These are phyloP conservation scores for Daboia siamensis DNA, from an alignment of 2,113 vertebrate genomes.

Conservation along the genomic window DNA sequence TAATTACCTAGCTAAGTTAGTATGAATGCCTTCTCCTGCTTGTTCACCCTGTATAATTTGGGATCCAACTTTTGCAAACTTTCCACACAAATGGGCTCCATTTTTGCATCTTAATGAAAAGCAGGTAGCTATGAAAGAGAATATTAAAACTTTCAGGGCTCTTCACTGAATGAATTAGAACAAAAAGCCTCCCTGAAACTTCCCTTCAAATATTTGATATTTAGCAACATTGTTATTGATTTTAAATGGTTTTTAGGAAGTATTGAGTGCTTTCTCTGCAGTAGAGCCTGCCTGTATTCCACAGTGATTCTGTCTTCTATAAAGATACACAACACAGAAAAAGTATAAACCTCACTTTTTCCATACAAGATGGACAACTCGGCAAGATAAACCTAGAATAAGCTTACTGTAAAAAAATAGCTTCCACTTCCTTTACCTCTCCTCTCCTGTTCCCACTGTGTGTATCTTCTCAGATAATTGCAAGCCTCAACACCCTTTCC, in stretches of 20 bases:
- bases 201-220: not conserved
- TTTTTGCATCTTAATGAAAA: not conserved
- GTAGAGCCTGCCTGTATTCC: not conserved
- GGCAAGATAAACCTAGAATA: not conserved
- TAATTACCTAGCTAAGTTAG: not conserved
- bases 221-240: not conserved
- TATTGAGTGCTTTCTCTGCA: not conserved
- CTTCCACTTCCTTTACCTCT: not conserved
- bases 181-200: not conserved
- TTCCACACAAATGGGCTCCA: not conserved
- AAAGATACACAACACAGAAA: not conserved
- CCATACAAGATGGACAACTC: not conserved
- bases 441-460: not conserved
- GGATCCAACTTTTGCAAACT: not conserved
- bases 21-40: not conserved
- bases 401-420: not conserved
- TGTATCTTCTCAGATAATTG: not conserved
- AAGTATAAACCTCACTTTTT: not conserved
- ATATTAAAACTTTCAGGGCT: not conserved
- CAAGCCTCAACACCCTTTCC: not conserved
- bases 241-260: not conserved
- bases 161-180: not conserved
- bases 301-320: not conserved
- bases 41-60: not conserved
- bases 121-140: not conserved